phyloP scores from a whole-genome alignment of 1,140 invertebrate species.

The Sinella curviseta region DNA sequence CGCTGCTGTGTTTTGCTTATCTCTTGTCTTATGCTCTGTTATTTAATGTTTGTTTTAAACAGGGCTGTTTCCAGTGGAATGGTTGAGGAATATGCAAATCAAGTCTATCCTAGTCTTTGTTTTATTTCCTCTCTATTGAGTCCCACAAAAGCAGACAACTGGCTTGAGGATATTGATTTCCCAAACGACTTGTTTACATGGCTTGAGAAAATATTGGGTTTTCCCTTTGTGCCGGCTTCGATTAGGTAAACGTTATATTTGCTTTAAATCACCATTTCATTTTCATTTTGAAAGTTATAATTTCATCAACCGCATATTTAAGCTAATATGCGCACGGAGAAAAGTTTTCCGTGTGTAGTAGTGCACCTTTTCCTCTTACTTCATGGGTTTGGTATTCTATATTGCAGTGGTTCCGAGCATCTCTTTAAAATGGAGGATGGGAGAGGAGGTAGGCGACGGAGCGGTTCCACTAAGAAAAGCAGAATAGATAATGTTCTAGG shows the following conservation, averaged over 20 bases:
- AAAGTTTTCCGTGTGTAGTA: not conserved
- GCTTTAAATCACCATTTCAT: not conserved
- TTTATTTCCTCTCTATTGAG: not conserved
- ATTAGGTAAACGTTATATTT: not conserved
- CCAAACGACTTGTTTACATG: conserved; percentile 9
- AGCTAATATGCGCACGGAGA: too few relatives aligned
- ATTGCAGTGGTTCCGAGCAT: not conserved
- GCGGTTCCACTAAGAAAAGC: too few relatives aligned
- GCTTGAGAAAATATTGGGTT: conserved; percentile 14
- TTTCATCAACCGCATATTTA: too few relatives aligned
- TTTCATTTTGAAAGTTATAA: not conserved
- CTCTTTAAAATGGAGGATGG: not conserved
- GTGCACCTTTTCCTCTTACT: not conserved
- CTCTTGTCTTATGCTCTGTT: not conserved
- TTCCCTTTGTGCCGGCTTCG: not conserved
- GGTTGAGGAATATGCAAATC: not conserved
- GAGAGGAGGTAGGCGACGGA: not conserved
- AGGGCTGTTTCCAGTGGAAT: not conserved
- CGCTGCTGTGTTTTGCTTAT: not conserved
- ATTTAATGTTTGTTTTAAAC: not conserved
- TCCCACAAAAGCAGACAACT: conserved; percentile 17
- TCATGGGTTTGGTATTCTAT: not conserved
- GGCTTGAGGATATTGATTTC: conserved; percentile 13
- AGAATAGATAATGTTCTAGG: not conserved
- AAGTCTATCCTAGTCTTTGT: not conserved